phyloP scores from a whole-genome alignment of 2,113 vertebrate species.

The Vulpes vulpes region DNA sequence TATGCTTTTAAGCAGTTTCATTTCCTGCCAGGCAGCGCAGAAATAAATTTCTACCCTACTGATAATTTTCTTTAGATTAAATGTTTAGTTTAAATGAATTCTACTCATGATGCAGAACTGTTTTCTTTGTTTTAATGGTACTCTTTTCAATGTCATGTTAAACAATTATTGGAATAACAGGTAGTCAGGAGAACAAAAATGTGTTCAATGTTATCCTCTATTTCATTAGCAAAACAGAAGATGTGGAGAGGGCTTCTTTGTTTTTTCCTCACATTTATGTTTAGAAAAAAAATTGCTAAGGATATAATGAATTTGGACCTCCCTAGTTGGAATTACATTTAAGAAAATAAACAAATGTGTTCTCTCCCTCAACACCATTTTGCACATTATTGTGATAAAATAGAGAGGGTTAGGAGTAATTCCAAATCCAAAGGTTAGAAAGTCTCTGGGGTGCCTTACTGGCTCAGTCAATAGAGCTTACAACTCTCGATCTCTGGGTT shows the following conservation, averaged over 20 bases:
- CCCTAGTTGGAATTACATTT: not conserved
- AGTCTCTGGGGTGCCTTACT: not conserved
- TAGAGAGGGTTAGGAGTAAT: accelerated
- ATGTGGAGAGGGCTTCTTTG: not conserved
- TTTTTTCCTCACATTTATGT: not conserved
- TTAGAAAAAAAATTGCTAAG: not conserved
- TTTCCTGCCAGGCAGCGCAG: not conserved
- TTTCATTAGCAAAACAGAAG: not conserved
- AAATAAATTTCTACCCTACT: not conserved
- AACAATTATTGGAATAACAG: not conserved
- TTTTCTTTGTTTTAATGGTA: not conserved
- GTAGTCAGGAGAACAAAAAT: not conserved
- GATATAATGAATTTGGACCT: not conserved
- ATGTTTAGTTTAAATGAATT: not conserved
- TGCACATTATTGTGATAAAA: not conserved
- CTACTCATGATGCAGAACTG: not conserved
- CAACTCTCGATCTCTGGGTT: not conserved
- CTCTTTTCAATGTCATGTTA: not conserved
- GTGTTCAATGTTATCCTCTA: not conserved
- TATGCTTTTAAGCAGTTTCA: not conserved
- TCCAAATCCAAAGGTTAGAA: not conserved
- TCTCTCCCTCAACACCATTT: not conserved
- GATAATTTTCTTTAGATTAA: not conserved
- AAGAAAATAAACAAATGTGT: not conserved
- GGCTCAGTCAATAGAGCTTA: not conserved